A percentile compares a stretch with the other conserved stretches of the same genome.
Conservation (phyloP, 2,888 invertebrate species). For the Platerodrilus igneus region DNA sequence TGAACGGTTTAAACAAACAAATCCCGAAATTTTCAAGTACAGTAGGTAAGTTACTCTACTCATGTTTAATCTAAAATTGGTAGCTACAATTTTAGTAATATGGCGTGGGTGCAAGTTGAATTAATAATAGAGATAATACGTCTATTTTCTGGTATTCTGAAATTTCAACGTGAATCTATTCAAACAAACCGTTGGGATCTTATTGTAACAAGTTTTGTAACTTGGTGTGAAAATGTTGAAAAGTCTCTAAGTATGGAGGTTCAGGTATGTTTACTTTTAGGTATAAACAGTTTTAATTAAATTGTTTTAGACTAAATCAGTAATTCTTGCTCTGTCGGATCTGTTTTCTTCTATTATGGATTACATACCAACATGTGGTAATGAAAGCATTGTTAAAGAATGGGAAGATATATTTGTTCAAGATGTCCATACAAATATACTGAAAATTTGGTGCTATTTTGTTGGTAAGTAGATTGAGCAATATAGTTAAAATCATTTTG, state of each 20-base stretch:
- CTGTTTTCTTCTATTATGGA: slow-evolving; percentile 50
- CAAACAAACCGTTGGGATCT: slow-evolving; percentile 67
- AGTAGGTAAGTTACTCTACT: slow-evolving; percentile 23
- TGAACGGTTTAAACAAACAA: slow-evolving; percentile 32
- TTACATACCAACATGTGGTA: slow-evolving; percentile 46
- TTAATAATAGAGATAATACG: slow-evolving; percentile 46
- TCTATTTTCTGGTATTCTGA: slow-evolving; percentile 42
- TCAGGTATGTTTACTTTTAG: slow-evolving; percentile 55
- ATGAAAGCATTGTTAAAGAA: slow-evolving; percentile 56
- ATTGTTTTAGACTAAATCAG: slow-evolving; percentile 20
- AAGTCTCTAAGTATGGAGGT: slow-evolving; percentile 45
- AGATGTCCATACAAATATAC: slow-evolving; percentile 54
- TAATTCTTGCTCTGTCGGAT: slow-evolving; percentile 52
- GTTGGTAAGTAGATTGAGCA: slow-evolving; percentile 43
- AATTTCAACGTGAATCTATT: slow-evolving; percentile 32
- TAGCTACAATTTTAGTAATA: slow-evolving; percentile 4
- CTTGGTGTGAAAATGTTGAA: slow-evolving; percentile 58
- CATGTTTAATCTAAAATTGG: not conserved
- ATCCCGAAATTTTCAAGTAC: slow-evolving; percentile 33
- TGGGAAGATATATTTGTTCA: slow-evolving; percentile 75
- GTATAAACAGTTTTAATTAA: no score
- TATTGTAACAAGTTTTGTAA: slow-evolving; percentile 63
- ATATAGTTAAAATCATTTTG: no score
- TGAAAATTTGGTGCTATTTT: slow-evolving; percentile 52
- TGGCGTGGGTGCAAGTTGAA: slow-evolving; percentile 38